Percentiles rank a stretch among this genome's conserved stretches.
These are phyloP conservation scores for Acipenser transmontanus DNA, from an alignment of 2,797 vertebrate genomes.

Conservation along the genomic window DNA sequence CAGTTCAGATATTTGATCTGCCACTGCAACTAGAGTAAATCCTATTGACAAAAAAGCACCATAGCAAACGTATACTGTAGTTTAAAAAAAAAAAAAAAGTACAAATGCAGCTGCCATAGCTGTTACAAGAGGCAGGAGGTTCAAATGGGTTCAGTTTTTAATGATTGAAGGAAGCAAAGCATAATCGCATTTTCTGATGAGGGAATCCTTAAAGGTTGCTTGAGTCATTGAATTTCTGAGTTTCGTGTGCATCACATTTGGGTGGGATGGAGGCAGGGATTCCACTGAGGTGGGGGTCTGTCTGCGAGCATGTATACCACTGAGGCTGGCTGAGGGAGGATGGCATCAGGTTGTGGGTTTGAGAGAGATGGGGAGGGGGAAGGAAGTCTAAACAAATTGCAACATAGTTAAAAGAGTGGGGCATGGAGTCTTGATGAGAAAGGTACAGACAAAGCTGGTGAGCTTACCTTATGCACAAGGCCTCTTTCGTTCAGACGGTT, in stretches of 20 bases:
- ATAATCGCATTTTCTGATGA: neutral
- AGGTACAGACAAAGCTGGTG: neutral
- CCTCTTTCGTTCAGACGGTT: neutral
- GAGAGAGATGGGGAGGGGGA: neutral
- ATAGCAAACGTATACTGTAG: too few species aligned
- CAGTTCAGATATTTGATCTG: too few species aligned
- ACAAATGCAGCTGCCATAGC: too few species aligned
- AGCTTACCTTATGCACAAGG: neutral
- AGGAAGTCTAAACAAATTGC: slow-evolving; percentile 3
- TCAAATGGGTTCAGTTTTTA: too few species aligned
- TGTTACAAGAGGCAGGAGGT: too few species aligned
- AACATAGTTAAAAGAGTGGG: neutral
- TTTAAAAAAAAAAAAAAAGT: too few species aligned
- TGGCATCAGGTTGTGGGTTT: neutral
- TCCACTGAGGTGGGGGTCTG: neutral
- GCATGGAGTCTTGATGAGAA: neutral
- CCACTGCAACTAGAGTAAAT: too few species aligned
- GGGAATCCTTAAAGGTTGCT: neutral
- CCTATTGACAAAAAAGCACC: too few species aligned
- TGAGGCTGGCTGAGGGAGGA: neutral
- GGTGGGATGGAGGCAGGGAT: neutral
- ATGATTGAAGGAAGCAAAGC: too few species aligned
- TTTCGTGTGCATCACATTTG: neutral
- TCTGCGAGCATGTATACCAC: neutral
- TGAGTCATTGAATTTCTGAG: neutral